phyloP scores from a whole-genome alignment of 1,140 invertebrate species.

The Anagrus nilaparvatae region DNA sequence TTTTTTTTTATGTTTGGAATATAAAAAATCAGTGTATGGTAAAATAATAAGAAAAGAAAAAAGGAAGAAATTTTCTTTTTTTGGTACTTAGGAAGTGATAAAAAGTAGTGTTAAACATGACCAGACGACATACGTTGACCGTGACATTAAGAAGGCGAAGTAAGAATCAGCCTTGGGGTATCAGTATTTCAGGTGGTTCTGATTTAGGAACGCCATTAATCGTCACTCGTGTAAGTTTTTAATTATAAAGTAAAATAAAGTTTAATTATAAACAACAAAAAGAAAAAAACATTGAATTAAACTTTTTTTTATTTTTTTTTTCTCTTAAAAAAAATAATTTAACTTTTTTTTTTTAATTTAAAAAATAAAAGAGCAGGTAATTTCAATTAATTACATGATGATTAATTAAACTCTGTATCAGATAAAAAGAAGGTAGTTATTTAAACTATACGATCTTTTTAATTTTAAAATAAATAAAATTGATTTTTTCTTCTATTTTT shows the following conservation, averaged over 20 bases:
- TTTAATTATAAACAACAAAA: too few relatives aligned
- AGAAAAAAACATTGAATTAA: neutral
- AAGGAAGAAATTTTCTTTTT: too few relatives aligned
- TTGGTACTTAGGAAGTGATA: conserved; percentile 1
- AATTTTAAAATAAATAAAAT: neutral
- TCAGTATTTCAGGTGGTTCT: conserved; percentile 79
- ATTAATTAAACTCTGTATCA: too few relatives aligned
- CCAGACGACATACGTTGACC: conserved; percentile 58
- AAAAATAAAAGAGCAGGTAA: too few relatives aligned
- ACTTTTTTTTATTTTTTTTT: too few relatives aligned
- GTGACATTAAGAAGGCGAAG: conserved; percentile 67
- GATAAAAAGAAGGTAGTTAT: too few relatives aligned
- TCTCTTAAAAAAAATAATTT: too few relatives aligned
- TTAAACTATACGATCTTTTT: neutral
- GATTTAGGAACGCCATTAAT: conserved; percentile 82
- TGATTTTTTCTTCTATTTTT: conserved; percentile 2
- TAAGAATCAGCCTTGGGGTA: conserved; percentile 75
- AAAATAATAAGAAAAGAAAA: too few relatives aligned
- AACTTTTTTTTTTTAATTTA: too few relatives aligned
- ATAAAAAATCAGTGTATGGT: too few relatives aligned
- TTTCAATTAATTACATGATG: too few relatives aligned
- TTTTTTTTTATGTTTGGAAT: too few relatives aligned
- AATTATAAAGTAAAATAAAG: conserved; percentile 7
- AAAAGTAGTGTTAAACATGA: conserved; percentile 29
- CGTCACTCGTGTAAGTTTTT: conserved; percentile 74